A percentile compares a stretch with the other conserved stretches of the same genome.
Evolutionary conservation across 2,888 invertebrate species (phyloP).

Genomic region (Tromatobia lineatoria): DNA sequence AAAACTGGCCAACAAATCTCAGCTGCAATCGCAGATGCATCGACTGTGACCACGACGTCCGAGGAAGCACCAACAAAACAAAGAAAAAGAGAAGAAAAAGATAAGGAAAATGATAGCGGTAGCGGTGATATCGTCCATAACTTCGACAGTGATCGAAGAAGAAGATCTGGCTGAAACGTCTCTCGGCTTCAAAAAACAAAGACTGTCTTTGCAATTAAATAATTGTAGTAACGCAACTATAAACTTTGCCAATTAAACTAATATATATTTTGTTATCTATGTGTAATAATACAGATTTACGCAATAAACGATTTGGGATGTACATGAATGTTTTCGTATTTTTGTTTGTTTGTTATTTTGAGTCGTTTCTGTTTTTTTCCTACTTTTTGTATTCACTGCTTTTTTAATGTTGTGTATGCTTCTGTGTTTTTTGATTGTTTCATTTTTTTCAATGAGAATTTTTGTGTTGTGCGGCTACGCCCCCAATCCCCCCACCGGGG

Average conservation of each 20-base stretch:
- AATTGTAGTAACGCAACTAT: neutral
- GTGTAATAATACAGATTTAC: neutral
- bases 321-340: neutral
- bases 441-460: too few species aligned
- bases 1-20: constrained; percentile 31
- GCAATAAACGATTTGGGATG: neutral
- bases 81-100: neutral
- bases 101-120: constrained; percentile 4
- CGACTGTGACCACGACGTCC: neutral
- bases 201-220: neutral
- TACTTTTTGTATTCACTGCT: too few species aligned
- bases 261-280: neutral
- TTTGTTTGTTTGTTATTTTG: neutral
- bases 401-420: too few species aligned
- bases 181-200: neutral
- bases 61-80: constrained; percentile 29
- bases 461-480: too few species aligned
- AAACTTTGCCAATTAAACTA: constrained; percentile 10
- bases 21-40: constrained; percentile 12
- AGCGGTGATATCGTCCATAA: constrained; percentile 6
- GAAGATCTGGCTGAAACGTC: constrained; percentile 1
- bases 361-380: too few species aligned
- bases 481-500: too few species aligned
- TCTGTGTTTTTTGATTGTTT: too few species aligned
- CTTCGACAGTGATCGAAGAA: neutral